Conservation (phyloP, 2,113 vertebrate species). For the Pseudopipra pipra region DNA sequence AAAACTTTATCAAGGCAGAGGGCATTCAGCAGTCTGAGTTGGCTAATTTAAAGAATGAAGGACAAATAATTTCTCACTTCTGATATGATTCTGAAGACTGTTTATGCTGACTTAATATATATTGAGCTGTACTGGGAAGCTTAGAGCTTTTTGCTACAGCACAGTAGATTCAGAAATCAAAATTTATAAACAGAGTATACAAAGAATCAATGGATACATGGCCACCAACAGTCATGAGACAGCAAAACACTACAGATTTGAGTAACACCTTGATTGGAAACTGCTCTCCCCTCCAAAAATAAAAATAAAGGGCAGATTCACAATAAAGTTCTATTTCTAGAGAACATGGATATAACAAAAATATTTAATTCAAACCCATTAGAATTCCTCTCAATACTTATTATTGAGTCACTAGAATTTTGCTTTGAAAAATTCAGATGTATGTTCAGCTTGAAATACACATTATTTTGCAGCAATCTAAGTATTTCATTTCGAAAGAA, state of each 20-base stretch:
- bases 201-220: not conserved
- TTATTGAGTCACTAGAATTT: not conserved
- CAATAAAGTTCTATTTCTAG: not conserved
- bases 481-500: not conserved
- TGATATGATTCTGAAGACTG: not conserved
- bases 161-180: not conserved
- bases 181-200: not conserved
- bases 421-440: not conserved
- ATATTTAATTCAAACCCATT: not conserved
- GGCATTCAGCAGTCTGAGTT: not conserved
- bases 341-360: not conserved
- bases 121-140: not conserved
- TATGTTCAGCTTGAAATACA: not conserved
- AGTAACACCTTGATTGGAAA: not conserved
- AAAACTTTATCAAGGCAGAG: not conserved
- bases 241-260: not conserved
- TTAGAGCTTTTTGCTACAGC: not conserved
- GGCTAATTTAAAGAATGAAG: not conserved
- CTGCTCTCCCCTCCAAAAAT: not conserved
- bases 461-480: not conserved
- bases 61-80: not conserved
- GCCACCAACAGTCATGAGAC: not conserved
- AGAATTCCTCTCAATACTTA: not conserved
- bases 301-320: accelerated
- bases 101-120: not conserved